These are phyloP conservation scores for Agrochola lychnidis DNA, from an alignment of 2,888 invertebrate genomes.

Conservation along the genomic window DNA sequence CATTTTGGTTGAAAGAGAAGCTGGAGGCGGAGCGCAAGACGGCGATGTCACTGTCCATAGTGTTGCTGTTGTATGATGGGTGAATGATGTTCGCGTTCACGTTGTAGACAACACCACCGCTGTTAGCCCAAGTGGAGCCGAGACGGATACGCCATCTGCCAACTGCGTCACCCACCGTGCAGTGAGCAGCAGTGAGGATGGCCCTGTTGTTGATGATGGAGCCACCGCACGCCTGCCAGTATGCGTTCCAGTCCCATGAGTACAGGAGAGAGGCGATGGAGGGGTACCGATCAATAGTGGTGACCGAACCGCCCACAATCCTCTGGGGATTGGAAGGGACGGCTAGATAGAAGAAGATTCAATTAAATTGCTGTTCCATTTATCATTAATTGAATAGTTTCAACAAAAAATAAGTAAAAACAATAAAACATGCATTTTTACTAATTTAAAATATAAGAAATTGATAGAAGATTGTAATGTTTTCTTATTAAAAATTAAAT, in stretches of 20 bases:
- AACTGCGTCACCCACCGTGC: neutral
- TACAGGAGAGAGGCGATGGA: conserved; percentile 61
- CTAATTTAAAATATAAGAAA: neutral
- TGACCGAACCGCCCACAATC: conserved; percentile 73
- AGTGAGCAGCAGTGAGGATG: conserved; percentile 68
- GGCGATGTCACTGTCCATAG: conserved; percentile 36
- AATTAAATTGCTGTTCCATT: neutral
- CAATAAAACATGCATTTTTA: neutral
- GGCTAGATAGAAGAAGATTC: conserved; percentile 46
- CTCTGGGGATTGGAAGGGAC: conserved; percentile 61
- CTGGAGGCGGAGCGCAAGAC: conserved; percentile 14
- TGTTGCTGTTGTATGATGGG: neutral
- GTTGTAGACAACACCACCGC: neutral
- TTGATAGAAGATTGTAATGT: neutral
- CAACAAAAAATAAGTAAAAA: neutral
- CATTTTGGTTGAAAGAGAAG: conserved; percentile 46
- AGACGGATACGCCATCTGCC: neutral
- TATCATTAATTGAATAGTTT: neutral
- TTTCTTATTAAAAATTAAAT: too few species aligned
- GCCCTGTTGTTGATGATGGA: conserved; percentile 65
- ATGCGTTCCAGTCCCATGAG: conserved; percentile 46
- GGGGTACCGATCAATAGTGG: conserved; percentile 66
- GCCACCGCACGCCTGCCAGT: conserved; percentile 68
- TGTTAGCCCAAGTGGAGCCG: neutral
- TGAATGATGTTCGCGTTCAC: neutral